Evolutionary conservation across 2,113 vertebrate species (phyloP), one percentile per base, ranked within the genome.

Genomic region (Eurypyga helias): DNA sequence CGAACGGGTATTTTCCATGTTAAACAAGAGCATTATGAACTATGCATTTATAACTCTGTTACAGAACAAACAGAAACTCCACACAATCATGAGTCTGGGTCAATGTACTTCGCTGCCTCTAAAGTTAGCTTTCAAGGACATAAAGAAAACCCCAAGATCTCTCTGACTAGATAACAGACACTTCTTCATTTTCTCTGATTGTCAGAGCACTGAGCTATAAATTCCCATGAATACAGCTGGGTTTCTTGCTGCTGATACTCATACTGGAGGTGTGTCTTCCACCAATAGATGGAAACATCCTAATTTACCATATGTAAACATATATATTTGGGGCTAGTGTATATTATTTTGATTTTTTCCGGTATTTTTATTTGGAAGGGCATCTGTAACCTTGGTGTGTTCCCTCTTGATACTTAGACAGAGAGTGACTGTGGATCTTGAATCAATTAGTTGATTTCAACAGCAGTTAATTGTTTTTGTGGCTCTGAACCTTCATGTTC

Each of bases 71-170:
- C 7, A 43, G 51, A 93, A 58, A 46, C 60, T 58, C 31, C 46
- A 60, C 55, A 29, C 28, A 54, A 31, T 2, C 0, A 9, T 7
- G 20, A 26, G 18, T 65, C 41, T 8, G 1, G 8, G 9, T 16
- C 48, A 69, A 3, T 43, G 67, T 65, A 61, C 11, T 36, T 4
- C 41, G 43, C 70, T 57, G 51, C 17, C 23, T 89, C 61, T 66
- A 11, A 41, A 17, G 7, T 46, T 38, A 34, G 9, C 38, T 90
- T 82, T 76, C 72, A 41, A 73, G 45, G 34, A 34, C 29, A 69
- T 84, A 46, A 19, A 58, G 28, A 64, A 49, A 75, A 70, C 31
- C 76, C 61, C 20, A 76, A 38, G 33, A 33, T 57, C 28, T 73
- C 54, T 58, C 52, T 72, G 43, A 66, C 43, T 48, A 45, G 24